Conservation (phyloP, 2,797 vertebrate species). For the Petrocephalus schoutedeni region DNA sequence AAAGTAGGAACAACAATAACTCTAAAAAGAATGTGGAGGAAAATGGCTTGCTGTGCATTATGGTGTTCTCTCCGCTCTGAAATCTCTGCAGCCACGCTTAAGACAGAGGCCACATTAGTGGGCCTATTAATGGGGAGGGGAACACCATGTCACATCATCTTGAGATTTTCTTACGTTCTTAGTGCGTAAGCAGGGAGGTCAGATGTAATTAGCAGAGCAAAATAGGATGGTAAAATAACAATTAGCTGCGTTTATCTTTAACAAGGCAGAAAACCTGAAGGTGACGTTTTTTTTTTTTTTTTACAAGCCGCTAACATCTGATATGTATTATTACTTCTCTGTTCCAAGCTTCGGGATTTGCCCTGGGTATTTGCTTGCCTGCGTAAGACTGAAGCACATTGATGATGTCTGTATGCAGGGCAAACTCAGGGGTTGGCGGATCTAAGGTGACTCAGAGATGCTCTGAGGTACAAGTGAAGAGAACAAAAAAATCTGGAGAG, state of each 20-base stretch:
- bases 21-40: not conserved
- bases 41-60: not conserved
- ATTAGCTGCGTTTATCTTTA: not conserved
- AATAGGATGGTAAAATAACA: not conserved
- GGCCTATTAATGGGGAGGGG: not conserved
- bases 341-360: not conserved
- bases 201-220: not conserved
- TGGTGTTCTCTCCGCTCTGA: not conserved
- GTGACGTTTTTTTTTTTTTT: not conserved
- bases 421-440: not conserved
- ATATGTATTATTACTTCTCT: not conserved
- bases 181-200: not conserved
- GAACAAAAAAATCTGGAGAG: not conserved
- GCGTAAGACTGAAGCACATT: not conserved
- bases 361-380: not conserved
- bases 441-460: constrained; percentile 11
- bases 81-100: not conserved
- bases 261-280: not conserved
- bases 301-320: not conserved
- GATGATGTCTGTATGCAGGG: not conserved
- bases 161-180: not conserved
- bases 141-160: not conserved
- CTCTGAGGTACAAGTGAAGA: not conserved
- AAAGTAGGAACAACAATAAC: constrained; percentile 2
- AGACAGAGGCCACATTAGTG: not conserved